Percentiles rank a stretch among this genome's conserved stretches.
phyloP scores from a whole-genome alignment of 2,888 invertebrate species.

The Erannis defoliaria region DNA sequence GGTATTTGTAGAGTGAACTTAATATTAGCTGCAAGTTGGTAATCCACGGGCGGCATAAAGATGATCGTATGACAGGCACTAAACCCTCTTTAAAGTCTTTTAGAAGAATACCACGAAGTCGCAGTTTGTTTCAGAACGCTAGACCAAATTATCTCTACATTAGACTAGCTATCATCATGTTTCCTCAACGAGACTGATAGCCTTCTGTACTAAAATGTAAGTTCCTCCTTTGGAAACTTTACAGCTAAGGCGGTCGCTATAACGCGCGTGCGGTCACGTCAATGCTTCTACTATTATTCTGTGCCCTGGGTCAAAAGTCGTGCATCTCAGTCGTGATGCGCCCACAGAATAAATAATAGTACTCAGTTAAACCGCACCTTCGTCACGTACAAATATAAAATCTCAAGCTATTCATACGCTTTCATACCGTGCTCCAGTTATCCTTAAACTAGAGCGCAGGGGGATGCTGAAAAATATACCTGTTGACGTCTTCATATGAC shows the following conservation, averaged over 20 bases:
- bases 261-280: slow-evolving; percentile 3
- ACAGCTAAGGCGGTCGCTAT: neutral
- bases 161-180: neutral
- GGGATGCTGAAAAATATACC: neutral
- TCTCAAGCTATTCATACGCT: slow-evolving; percentile 3
- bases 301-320: slow-evolving; percentile 11
- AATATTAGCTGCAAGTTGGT: no score
- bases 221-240: neutral
- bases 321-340: slow-evolving; percentile 6
- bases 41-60: no score
- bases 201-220: neutral
- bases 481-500: neutral
- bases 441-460: neutral
- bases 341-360: no score
- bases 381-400: slow-evolving; percentile 1
- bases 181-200: neutral
- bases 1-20: no score
- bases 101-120: neutral
- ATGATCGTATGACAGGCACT: neutral
- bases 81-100: neutral
- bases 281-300: neutral
- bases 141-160: neutral
- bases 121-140: neutral
- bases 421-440: slow-evolving; percentile 9
- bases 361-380: neutral